Percentiles rank a stretch among this genome's conserved stretches.
These are phyloP conservation scores for Halocynthia roretzi DNA, from an alignment of 23 tunicate species.

Conservation along the genomic window DNA sequence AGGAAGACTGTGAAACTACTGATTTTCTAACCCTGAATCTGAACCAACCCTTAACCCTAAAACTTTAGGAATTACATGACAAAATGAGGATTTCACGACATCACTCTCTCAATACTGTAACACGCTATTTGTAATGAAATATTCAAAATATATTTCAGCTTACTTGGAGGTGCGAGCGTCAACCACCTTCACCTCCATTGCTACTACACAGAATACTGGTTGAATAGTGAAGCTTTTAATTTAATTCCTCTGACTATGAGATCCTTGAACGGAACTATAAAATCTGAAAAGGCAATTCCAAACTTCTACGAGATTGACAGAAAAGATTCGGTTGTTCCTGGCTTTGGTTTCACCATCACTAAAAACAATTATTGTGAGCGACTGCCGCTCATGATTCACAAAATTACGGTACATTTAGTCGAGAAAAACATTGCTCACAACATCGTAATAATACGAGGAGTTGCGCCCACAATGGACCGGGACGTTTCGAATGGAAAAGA, in stretches of 20 bases:
- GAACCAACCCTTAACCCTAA: too few relatives aligned
- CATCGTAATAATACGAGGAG: slow-evolving; percentile 23
- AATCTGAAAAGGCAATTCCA: not conserved
- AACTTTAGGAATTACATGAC: too few relatives aligned
- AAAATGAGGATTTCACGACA: too few relatives aligned
- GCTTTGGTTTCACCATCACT: slow-evolving; percentile 24
- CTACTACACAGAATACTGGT: slow-evolving; percentile 26
- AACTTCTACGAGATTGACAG: slow-evolving; percentile 9
- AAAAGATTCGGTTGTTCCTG: slow-evolving; percentile 11
- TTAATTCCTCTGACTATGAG: not conserved
- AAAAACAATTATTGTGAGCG: not conserved
- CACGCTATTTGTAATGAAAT: too few relatives aligned
- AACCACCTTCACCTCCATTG: slow-evolving; percentile 26
- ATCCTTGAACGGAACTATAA: not conserved
- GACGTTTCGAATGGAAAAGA: not conserved
- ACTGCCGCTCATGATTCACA: slow-evolving; percentile 3
- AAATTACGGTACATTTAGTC: slow-evolving; percentile 6
- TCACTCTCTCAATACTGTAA: too few relatives aligned
- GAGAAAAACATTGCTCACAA: slow-evolving; percentile 16
- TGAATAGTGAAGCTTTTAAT: slow-evolving; percentile 18
- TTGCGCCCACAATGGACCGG: not conserved
- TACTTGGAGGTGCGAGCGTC: slow-evolving; percentile 25
- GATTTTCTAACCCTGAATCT: too few relatives aligned
- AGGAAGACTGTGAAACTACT: too few relatives aligned
- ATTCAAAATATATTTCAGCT: not conserved